Percentiles rank a stretch among this genome's conserved stretches.
Evolutionary conservation across 2,888 invertebrate species (phyloP).

Genomic region (Ectemnius continuus): DNA sequence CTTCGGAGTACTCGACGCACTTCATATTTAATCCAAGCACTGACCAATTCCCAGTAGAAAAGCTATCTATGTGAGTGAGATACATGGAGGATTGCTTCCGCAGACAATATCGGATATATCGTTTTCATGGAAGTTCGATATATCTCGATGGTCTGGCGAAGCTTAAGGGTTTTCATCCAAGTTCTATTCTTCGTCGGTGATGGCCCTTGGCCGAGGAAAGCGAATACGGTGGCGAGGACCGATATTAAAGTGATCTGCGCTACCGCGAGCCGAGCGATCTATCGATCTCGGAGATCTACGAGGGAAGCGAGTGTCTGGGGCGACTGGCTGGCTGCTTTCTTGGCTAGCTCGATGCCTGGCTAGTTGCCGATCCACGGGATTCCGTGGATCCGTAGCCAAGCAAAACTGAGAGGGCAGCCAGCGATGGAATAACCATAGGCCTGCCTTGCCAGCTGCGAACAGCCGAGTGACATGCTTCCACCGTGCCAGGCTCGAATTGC

Average conservation of each 20-base stretch:
- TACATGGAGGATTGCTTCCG: no score
- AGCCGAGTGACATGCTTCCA: slow-evolving; percentile 72
- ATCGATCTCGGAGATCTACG: slow-evolving; percentile 59
- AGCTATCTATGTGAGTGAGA: no score
- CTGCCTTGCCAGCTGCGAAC: slow-evolving; percentile 69
- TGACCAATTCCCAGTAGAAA: no score
- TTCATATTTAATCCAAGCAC: no score
- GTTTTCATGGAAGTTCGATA: no score
- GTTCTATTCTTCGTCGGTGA: slow-evolving; percentile 3
- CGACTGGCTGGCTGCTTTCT: neutral
- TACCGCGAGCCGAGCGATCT: slow-evolving; percentile 54
- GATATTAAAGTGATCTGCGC: slow-evolving; percentile 64
- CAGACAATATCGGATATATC: no score
- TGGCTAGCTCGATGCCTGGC: slow-evolving; percentile 20
- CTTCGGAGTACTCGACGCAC: no score
- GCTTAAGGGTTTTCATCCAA: slow-evolving; percentile 34
- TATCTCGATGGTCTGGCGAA: slow-evolving; percentile 14
- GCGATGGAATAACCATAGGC: slow-evolving; percentile 68
- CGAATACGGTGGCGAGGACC: slow-evolving; percentile 35
- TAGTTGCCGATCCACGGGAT: slow-evolving; percentile 54
- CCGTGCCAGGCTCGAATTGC: slow-evolving; percentile 65
- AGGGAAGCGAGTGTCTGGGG: neutral
- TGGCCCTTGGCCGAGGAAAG: slow-evolving; percentile 5
- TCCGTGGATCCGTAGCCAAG: slow-evolving; percentile 50
- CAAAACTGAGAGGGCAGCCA: slow-evolving; percentile 46